Conservation (phyloP, 2,113 vertebrate species). For the Hystrix brachyura region DNA sequence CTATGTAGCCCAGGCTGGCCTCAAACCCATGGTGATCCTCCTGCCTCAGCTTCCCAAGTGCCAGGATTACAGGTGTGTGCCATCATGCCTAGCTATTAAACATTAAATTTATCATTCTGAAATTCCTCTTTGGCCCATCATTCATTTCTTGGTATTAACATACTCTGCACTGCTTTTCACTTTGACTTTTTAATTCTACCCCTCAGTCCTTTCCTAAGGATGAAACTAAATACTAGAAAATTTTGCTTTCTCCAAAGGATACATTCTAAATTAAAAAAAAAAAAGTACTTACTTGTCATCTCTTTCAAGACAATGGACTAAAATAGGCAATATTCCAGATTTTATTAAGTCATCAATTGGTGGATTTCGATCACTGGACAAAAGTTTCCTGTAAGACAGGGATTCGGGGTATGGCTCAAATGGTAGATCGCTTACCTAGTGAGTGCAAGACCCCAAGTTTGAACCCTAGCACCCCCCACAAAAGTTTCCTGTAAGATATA, state of each 20-base stretch:
- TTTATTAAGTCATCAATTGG: constrained; percentile 99
- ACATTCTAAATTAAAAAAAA: not conserved
- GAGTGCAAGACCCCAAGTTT: too few species aligned
- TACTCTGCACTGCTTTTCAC: not conserved
- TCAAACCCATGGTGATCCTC: not conserved
- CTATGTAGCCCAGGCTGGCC: not conserved
- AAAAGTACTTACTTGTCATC: constrained; percentile 97
- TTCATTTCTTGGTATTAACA: constrained; percentile 15
- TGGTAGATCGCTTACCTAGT: too few species aligned
- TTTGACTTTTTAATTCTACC: constrained; percentile 44
- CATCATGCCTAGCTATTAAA: not conserved
- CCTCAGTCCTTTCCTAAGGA: not conserved
- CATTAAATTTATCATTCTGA: constrained; percentile 17
- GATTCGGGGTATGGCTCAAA: too few species aligned
- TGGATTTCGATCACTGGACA: constrained; percentile 99
- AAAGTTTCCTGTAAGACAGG: constrained; percentile 92
- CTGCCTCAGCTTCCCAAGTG: not conserved
- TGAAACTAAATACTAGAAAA: constrained; percentile 36
- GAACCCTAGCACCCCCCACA: constrained; percentile 82
- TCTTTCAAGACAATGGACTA: constrained; percentile 99
- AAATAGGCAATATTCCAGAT: constrained; percentile 99
- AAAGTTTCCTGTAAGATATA: constrained; percentile 92
- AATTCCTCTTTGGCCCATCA: not conserved
- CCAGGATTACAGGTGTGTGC: not conserved
- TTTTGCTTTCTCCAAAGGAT: not conserved